Evolutionary conservation across 2,888 invertebrate species (phyloP), one percentile per base, ranked within the genome.

Genomic region (Griposia aprilina): DNA sequence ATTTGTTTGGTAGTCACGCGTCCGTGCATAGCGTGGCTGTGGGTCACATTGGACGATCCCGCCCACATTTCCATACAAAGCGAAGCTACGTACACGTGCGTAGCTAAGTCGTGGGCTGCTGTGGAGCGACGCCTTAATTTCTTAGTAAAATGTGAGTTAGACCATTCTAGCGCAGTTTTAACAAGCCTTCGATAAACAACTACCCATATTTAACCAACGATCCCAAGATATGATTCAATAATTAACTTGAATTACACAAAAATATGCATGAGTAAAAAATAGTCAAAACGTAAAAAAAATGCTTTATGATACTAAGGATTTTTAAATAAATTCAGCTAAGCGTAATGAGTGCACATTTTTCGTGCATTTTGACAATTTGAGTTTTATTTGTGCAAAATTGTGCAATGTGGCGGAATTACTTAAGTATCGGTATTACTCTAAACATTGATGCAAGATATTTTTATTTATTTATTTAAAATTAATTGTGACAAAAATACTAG

Each of bases 171-270:
- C 55, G 26, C 23, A 13, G 1, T 74, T 41, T 50, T 48, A 80
- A 80, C 69, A 73, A 63, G 8, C 65, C 69, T 26, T 65, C 30
- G 26, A 1, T 8, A 69, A 69, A 66, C 30, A 26, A 65, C 68
- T 30, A 62, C 67, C 57, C 77, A 83, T 84, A 83, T 83, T 84
- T 84, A 83, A 84, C 68, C 76, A 88, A 84, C 67, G 80, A 82
- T 59, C 62, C n/a, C 23, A 80, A 87, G 86, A 89, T 89, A 89
- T 89, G 89, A 82, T 83, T 82, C 41, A 55, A 81, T 86, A 86
- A 86, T 85, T 86, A 86, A 88, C 82, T 36, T 57, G 78, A 76
- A 77, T 81, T 78, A 83, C 76, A 65, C 83, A 83, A 63, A 82
- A 77, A 80, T 86, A 88, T 67, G 11, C 41, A 63, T 7, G 68